Base-by-base conservation (phyloP, 2,888 invertebrate genomes). In the Plemyria rubiginata region DNA sequence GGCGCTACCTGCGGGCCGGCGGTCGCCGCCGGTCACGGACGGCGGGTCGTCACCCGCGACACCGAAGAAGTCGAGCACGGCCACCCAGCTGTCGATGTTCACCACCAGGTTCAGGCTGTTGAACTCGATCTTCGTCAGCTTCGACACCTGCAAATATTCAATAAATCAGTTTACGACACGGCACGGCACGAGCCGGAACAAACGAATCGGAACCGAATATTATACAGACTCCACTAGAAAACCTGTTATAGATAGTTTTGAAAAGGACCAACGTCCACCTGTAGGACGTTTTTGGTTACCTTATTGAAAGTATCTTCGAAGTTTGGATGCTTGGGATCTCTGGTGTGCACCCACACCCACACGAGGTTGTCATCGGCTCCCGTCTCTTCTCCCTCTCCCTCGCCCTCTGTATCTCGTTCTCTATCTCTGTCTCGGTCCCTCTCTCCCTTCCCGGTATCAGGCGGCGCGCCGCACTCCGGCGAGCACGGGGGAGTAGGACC, bases 1-100 rank as follows among this genome's bases (percentile, higher is more conserved):
- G n/a, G n/a, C n/a, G n/a, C n/a, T n/a, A n/a, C 63, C n/a, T 68
- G 64, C 15, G 62, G 68, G 2, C 13, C 7, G 12, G 43, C 29
- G 4, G 36, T 73, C 72, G n/a, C 52, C 72, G 72, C 7, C 72
- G 71, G 70, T n/a, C 29, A 67, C 66, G 2, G 75, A 75, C 2
- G 81, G 72, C 57, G 74, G 66, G 52, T 89, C 90, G 60, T 88
- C 91, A 4, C 85, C 90, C 12, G 89, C 87, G 22, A 92, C 87
- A 36, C 98, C 98, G 78, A 99, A 97, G 85, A 99, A 99, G 88
- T 99, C 99, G 55, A 99, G 93, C 48, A 99, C 95, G 38, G 98
- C 96, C 74, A 98, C 97, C 99, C 99, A 99, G 54, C 98, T 97
- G 82, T 98, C 97, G 28, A 98, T 96, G 81, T 97, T 98, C 70